Evolutionary conservation across 2,888 invertebrate species (phyloP), one percentile per base, ranked within the genome.

Genomic region (Luperina nickerlii): DNA sequence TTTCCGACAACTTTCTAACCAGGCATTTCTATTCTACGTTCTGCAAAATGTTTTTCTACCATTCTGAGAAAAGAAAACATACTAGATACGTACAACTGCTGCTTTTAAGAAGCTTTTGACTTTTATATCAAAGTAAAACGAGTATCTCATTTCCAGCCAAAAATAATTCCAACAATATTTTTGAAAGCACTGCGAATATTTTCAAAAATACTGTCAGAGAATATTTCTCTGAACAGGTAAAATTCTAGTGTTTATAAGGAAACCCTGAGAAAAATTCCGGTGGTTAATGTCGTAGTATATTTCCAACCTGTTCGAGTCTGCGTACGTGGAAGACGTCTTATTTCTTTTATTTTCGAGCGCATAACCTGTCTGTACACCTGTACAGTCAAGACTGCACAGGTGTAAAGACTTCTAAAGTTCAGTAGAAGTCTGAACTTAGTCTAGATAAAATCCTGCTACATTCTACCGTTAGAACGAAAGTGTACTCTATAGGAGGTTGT

Each of bases 301-400:
- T 67, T 66, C 42, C 65, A 54, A 82, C 77, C 83, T 76, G 83
- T 81, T 45, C n/a, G 15, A 45, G 45, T 67, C 73, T 32, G 11
- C 15, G 24, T 60, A 66, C 7, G 60, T 70, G n/a, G 57, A 42
- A 48, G 70, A 45, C 20, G 11, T 67, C 20, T 42, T 20, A 18
- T 66, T 76, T 76, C 9, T 66, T 81, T 77, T 76, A 70, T 57
- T 76, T 82, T 71, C 32, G 24, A 83, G 66, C 24, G 9, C 38
- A 62, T 60, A 70, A 70, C n/a, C n/a, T 54, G 11, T 51, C 32
- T 11, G 69, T 66, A 48, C 57, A 69, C 42, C 20, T 51, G 13
- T 76, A 76, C 32, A 66, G 38, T 38, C 38, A 38, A 2, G 3
- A 38, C n/a, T n/a, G n/a, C n/a, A n/a, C n/a, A n/a, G 1, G 45